Evolutionary conservation across 2,113 vertebrate genomes (phyloP).

Genomic region (Crotalus tigris): DNA sequence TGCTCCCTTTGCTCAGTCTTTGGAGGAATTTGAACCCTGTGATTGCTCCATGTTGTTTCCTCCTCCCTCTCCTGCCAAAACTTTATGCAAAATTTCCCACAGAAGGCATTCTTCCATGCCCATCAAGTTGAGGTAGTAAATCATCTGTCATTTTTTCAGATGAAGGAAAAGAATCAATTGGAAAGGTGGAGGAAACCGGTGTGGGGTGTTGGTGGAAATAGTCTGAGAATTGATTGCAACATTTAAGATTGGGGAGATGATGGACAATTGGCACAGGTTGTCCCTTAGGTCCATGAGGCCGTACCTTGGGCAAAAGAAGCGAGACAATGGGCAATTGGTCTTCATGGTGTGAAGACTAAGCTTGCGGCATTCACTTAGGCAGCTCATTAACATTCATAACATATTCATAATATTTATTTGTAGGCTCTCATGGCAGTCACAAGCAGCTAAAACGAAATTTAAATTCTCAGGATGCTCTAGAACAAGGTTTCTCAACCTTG

Average conservation of each 20-base stretch:
- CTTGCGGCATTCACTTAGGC: neutral
- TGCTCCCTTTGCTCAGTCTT: neutral
- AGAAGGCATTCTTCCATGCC: fast-evolving
- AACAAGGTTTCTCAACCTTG: neutral
- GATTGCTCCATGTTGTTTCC: neutral
- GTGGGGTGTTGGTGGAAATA: neutral
- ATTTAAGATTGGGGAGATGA: neutral
- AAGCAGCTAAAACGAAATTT: neutral
- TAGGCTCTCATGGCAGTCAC: neutral
- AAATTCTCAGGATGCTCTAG: neutral
- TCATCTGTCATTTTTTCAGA: neutral
- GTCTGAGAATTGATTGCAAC: neutral
- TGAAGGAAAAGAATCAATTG: neutral
- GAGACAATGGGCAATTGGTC: neutral
- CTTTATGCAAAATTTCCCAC: neutral
- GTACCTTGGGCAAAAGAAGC: neutral
- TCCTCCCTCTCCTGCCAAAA: neutral
- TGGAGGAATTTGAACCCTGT: neutral
- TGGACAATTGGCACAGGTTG: neutral
- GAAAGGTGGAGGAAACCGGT: neutral
- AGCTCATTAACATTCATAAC: no score
- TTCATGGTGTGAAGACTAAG: neutral
- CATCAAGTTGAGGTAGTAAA: neutral
- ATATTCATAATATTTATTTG: neutral
- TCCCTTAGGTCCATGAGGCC: neutral